Evolutionary conservation across 2,888 invertebrate genomes (phyloP), one percentile per base, ranked within the genome.

Genomic region (Lasius fuliginosus): DNA sequence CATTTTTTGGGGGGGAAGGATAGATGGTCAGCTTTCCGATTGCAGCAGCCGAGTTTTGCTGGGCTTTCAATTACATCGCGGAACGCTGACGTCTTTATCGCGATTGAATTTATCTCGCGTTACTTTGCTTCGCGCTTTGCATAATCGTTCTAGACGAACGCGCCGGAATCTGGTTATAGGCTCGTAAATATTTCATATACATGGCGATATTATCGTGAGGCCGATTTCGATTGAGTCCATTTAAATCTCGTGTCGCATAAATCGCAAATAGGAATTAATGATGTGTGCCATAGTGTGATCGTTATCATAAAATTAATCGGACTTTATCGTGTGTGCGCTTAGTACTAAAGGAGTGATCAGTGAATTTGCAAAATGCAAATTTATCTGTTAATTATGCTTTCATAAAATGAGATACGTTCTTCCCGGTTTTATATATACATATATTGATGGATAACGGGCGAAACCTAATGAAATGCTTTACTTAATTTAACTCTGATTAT

Each of bases 131-230:
- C 40, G 33, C 23, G 58, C 33, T 67, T 76, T 77, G 33, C 83
- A 58, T 77, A 77, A 77, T 77, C 77, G 77, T 68, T 77, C 65
- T 68, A 71, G 60, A 49, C 49, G 79, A 71, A 62, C 60, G 71
- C 79, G 18, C 60, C 46, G 42, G 36, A 49, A 60, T 71, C 79
- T 69, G 58, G 77, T 79, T 79, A 79, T 33, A 42, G 40, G 40
- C 74, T 75, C 73, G 74, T 82, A 73, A 75, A 82, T 82, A 75
- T 82, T 82, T 82, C 75, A 75, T 74, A 42, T 27, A n/a, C n/a
- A 33, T 33, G 30, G 49, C 40, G 33, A 64, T 82, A 71, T 75
- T 75, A 75, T 82, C 65, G n/a, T 2, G 53, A 1, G 27, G 1
- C 33, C 23, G 53, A 53, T 53, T 75, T 64, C 60, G 71, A 79